phyloP scores from a whole-genome alignment of 2,888 invertebrate species.

The Mythimna albipuncta region DNA sequence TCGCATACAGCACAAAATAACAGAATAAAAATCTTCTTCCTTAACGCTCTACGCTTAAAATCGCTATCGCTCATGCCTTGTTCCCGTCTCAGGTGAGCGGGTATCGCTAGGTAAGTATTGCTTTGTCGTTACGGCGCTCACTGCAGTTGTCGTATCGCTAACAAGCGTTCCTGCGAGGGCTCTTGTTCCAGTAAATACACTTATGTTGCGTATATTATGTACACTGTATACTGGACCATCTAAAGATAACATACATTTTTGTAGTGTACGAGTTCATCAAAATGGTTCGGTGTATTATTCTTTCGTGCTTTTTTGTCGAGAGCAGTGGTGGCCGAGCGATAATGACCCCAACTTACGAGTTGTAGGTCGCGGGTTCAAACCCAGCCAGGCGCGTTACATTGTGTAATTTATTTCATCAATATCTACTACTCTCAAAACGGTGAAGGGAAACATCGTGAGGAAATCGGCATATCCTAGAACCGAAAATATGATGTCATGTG shows the following conservation, averaged over 20 bases:
- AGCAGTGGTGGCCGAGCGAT: no score
- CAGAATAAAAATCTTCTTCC: no score
- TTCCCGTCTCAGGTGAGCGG: conserved; percentile 43
- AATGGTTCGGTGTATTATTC: neutral
- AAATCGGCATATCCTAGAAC: no score
- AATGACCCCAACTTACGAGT: no score
- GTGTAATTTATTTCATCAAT: no score
- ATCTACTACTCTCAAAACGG: no score
- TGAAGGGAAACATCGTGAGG: no score
- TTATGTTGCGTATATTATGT: conserved; percentile 47
- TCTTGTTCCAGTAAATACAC: conserved; percentile 68
- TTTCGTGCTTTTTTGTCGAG: neutral
- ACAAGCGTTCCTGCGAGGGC: conserved; percentile 75
- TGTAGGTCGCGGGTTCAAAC: no score
- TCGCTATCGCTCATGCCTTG: conserved; percentile 29
- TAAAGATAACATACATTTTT: conserved; percentile 37
- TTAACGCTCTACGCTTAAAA: neutral
- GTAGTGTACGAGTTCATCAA: conserved; percentile 13
- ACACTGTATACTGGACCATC: conserved; percentile 24
- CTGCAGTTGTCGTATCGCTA: conserved; percentile 73
- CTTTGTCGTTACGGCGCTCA: conserved; percentile 63
- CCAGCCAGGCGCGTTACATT: no score
- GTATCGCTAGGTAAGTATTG: conserved; percentile 56
- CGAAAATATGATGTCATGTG: no score
- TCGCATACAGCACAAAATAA: no score